Evolutionary conservation across 2,113 vertebrate genomes (phyloP).

Genomic region (Ahaetulla prasina): DNA sequence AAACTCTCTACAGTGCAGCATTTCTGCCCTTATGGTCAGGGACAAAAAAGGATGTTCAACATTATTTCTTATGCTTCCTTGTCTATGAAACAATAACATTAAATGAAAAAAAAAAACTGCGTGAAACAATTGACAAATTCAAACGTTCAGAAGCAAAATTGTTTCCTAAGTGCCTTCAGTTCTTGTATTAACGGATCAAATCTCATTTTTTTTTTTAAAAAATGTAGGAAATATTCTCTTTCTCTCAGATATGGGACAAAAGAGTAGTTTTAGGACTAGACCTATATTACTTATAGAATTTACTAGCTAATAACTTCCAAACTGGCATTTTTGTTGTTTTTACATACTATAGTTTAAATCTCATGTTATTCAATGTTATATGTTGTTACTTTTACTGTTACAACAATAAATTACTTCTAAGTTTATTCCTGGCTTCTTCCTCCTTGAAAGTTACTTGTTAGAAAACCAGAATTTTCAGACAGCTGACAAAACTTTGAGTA

Average conservation of each 20-base stretch:
- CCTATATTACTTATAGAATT: too few relatives aligned
- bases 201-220: neutral
- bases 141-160: neutral
- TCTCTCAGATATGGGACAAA: too few relatives aligned
- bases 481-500: neutral
- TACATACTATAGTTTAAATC: too few relatives aligned
- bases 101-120: neutral
- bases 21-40: neutral
- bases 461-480: neutral
- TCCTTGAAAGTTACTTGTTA: neutral
- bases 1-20: neutral
- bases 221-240: too few relatives aligned
- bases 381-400: too few relatives aligned
- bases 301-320: too few relatives aligned
- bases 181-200: neutral
- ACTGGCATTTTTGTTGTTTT: too few relatives aligned
- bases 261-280: too few relatives aligned
- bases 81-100: neutral
- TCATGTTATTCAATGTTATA: too few relatives aligned
- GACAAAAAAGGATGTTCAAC: neutral
- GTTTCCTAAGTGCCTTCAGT: neutral
- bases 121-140: neutral
- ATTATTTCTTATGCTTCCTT: neutral
- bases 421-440: too few relatives aligned
- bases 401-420: too few relatives aligned